These are phyloP conservation scores for Temnothorax curvispinosus DNA, from an alignment of 1,140 invertebrate species.

Conservation along the genomic window DNA sequence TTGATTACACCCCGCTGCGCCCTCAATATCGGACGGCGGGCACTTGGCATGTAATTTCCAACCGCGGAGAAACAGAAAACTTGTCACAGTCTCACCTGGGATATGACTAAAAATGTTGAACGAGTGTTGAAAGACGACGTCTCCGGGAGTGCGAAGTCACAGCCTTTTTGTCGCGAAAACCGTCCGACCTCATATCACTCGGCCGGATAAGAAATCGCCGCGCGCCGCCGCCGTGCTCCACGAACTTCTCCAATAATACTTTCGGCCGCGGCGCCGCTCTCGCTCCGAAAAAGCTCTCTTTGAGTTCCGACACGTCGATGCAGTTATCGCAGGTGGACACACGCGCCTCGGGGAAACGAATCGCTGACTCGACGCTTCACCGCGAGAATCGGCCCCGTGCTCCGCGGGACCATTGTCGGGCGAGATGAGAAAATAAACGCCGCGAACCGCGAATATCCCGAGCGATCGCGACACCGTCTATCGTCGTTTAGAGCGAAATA, in stretches of 20 bases:
- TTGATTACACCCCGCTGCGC: constrained; percentile 26
- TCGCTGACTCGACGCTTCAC: constrained; percentile 29
- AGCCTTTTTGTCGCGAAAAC: constrained; percentile 31
- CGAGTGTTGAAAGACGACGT: background rate
- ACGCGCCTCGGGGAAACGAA: constrained; percentile 40
- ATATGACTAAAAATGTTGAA: constrained; percentile 20
- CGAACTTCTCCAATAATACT: constrained; percentile 58
- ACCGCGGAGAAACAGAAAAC: constrained; percentile 15
- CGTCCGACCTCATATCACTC: constrained; percentile 25
- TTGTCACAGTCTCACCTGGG: background rate
- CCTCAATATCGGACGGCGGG: constrained; percentile 2
- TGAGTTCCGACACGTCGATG: constrained; percentile 38
- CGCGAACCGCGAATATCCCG: constrained; percentile 6
- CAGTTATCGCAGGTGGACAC: constrained; percentile 51
- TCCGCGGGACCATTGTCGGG: constrained; percentile 10
- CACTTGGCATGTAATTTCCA: constrained; percentile 36
- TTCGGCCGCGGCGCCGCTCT: background rate
- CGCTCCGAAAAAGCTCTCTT: constrained; percentile 41
- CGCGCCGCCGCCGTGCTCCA: background rate
- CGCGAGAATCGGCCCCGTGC: background rate
- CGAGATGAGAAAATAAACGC: constrained; percentile 54
- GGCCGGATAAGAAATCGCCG: constrained; percentile 30
- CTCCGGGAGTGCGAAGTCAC: background rate
- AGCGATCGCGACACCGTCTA: constrained; percentile 31
- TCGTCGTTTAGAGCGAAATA: constrained; percentile 42